Conservation (phyloP, 2,888 invertebrate species). For the Phlogophora meticulosa region DNA sequence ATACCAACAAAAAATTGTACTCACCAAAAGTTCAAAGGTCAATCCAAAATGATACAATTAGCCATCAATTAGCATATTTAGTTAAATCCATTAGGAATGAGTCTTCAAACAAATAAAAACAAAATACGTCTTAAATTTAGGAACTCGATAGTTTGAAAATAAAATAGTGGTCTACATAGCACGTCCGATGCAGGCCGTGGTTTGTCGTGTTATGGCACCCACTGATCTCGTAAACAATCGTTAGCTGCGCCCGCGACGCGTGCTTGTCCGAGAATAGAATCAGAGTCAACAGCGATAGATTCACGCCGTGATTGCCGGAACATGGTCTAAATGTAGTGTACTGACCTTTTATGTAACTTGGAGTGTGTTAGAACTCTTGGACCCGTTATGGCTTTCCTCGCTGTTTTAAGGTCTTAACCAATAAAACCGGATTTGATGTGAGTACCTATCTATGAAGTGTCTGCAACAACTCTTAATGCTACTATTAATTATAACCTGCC, state of each 20-base stretch:
- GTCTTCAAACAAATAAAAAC: neutral
- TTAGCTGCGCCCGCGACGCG: constrained; percentile 50
- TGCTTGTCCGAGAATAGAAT: constrained; percentile 39
- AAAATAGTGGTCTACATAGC: neutral
- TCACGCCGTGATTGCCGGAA: constrained; percentile 23
- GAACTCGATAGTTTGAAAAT: constrained; percentile 5
- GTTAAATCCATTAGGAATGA: constrained; percentile 22
- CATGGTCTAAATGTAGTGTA: constrained; percentile 35
- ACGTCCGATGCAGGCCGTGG: constrained; percentile 42
- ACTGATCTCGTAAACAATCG: constrained; percentile 48
- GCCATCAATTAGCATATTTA: constrained; percentile 23
- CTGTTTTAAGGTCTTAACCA: neutral
- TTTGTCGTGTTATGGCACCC: constrained; percentile 47
- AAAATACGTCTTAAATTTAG: neutral
- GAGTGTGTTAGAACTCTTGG: neutral
- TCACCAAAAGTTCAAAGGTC: constrained; percentile 39
- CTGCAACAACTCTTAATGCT: neutral
- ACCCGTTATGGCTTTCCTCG: constrained; percentile 13
- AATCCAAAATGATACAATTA: constrained; percentile 48
- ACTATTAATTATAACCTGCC: neutral
- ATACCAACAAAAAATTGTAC: constrained; percentile 12
- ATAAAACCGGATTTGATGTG: neutral
- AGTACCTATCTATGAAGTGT: neutral
- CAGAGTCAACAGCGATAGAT: constrained; percentile 15
- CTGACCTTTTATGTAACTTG: constrained; percentile 47